These are phyloP conservation scores for Caenorhabditis brenneri DNA, from an alignment of 1,140 invertebrate genomes.

Conservation along the genomic window DNA sequence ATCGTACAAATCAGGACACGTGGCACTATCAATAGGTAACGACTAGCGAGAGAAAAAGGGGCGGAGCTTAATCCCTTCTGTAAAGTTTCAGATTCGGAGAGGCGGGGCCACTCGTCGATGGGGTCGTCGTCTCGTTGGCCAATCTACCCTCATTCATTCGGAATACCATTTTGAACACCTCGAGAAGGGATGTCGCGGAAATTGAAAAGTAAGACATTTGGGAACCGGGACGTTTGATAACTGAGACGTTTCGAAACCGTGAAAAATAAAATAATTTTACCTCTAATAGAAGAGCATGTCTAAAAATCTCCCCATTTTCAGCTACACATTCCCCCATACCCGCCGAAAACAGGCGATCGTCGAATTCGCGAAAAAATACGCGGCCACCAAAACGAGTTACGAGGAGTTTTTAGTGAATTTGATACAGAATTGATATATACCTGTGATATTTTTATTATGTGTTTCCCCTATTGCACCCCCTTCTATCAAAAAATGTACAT, in stretches of 20 bases:
- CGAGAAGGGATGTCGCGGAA: conserved; percentile 54
- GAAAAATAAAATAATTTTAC: neutral
- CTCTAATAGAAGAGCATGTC: neutral
- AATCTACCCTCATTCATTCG: conserved; percentile 53
- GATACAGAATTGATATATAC: neutral
- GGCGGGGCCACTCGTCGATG: conserved; percentile 52
- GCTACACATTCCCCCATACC: conserved; percentile 42
- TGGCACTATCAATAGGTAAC: conserved; percentile 44
- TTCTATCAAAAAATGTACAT: neutral
- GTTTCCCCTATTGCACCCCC: neutral
- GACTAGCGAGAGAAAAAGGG: neutral
- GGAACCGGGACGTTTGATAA: neutral
- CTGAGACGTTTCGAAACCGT: too few relatives aligned
- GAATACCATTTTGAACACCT: conserved; percentile 57
- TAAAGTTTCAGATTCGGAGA: conserved; percentile 48
- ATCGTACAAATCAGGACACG: conserved; percentile 44
- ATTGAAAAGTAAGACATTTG: conserved; percentile 50
- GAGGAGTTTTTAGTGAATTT: conserved; percentile 47
- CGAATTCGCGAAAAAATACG: conserved; percentile 54
- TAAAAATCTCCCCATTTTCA: neutral
- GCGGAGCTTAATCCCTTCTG: too few relatives aligned
- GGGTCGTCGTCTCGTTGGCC: conserved; percentile 53
- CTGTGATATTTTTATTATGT: neutral
- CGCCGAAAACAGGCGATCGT: conserved; percentile 44
- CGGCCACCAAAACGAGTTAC: conserved; percentile 23